Evolutionary conservation across 2,797 vertebrate genomes (phyloP).

Genomic region (Lates japonicus): DNA sequence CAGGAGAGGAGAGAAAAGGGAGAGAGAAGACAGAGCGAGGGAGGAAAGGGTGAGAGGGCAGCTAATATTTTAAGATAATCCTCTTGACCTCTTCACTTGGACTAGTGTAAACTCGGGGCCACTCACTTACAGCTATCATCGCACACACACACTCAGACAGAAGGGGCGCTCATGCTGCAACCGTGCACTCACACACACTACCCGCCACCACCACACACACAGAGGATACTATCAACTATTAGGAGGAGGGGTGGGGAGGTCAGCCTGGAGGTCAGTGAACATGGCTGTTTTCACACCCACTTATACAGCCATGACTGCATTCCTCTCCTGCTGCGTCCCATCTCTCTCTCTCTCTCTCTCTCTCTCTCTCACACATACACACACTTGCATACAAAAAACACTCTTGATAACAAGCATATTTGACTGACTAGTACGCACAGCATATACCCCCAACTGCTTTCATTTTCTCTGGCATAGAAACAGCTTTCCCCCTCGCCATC

Average conservation of each 20-base stretch:
- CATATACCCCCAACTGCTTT: conserved; percentile 75
- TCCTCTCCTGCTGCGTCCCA: conserved; percentile 74
- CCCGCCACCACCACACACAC: neutral
- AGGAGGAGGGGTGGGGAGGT: conserved; percentile 68
- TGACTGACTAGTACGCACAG: conserved; percentile 49
- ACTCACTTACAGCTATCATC: conserved; percentile 59
- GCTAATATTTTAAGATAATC: conserved; percentile 83
- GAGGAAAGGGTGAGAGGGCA: conserved; percentile 53
- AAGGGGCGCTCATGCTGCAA: conserved; percentile 10
- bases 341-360: conserved; percentile 39
- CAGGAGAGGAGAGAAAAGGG: neutral
- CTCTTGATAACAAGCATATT: conserved; percentile 72
- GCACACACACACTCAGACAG: conserved; percentile 30
- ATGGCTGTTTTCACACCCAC: conserved; percentile 82
- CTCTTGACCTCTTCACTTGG: conserved; percentile 73
- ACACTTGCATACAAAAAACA: conserved; percentile 21
- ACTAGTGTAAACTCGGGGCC: conserved; percentile 64
- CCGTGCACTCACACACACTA: conserved; percentile 10
- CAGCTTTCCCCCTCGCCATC: conserved; percentile 45
- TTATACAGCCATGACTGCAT: conserved; percentile 80
- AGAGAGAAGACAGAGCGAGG: conserved; percentile 31
- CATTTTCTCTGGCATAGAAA: conserved; percentile 74
- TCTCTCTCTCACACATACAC: conserved; percentile 23
- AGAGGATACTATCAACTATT: conserved; percentile 61
- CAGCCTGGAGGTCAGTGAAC: conserved; percentile 74